Percentiles rank a stretch among this genome's conserved stretches.
phyloP scores from a whole-genome alignment of 2,113 vertebrate species.

The Oreochromis niloticus region DNA sequence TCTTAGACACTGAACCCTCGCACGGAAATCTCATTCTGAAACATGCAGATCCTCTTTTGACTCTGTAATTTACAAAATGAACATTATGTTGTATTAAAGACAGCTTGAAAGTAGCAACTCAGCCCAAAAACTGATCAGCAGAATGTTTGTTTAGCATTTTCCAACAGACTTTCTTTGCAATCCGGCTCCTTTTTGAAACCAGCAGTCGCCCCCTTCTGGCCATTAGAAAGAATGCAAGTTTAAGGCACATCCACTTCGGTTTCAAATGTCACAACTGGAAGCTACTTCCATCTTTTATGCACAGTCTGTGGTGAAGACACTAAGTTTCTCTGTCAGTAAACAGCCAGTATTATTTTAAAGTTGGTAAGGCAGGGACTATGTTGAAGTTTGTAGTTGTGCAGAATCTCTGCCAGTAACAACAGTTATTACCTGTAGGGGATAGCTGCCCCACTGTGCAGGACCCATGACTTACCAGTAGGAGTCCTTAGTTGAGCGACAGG shows the following conservation, averaged over 20 bases:
- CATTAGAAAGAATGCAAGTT: neutral
- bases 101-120: neutral
- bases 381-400: neutral
- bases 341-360: neutral
- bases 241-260: neutral
- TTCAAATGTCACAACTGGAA: neutral
- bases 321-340: neutral
- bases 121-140: rapidly evolving
- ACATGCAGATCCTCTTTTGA: neutral
- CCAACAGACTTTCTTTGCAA: neutral
- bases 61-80: neutral
- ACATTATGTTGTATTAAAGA: neutral
- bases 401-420: neutral
- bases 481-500: neutral
- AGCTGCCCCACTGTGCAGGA: neutral
- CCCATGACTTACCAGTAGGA: neutral
- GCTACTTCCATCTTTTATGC: neutral
- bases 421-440: neutral
- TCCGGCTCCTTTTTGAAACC: neutral
- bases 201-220: neutral
- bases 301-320: neutral
- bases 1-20: neutral
- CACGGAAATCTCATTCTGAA: neutral
- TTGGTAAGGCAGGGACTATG: neutral
- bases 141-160: neutral